Percentiles rank a stretch among this genome's conserved stretches.
These are phyloP conservation scores for Pyrrhia umbra DNA, from an alignment of 2,888 invertebrate species.

Conservation along the genomic window DNA sequence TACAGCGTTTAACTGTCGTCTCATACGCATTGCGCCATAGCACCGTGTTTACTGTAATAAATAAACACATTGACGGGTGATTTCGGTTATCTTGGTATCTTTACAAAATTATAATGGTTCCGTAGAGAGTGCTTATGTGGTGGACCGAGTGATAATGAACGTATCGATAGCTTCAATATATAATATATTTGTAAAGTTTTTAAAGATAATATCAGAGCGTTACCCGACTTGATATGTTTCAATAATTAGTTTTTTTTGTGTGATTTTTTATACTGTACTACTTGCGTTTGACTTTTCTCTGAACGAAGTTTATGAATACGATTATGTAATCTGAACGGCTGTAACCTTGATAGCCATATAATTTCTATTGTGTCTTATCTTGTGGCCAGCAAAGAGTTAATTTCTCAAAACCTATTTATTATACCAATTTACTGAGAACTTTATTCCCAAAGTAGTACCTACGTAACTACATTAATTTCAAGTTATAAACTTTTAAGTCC, in stretches of 20 bases:
- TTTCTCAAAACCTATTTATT: not conserved
- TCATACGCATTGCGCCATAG: constrained; percentile 26
- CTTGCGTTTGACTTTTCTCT: not conserved
- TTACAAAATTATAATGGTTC: constrained; percentile 3
- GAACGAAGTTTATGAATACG: not conserved
- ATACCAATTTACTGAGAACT: not conserved
- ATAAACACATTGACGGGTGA: constrained; percentile 36
- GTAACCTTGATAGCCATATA: not conserved
- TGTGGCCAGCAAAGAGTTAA: not conserved
- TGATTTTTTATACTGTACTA: not conserved
- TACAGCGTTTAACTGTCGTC: not conserved
- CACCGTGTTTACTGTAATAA: constrained; percentile 24
- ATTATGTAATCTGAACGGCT: not conserved
- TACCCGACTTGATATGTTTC: not conserved
- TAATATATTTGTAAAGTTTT: not conserved
- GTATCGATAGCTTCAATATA: not conserved
- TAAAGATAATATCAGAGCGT: not conserved
- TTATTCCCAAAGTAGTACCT: constrained; percentile 12
- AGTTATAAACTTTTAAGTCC: constrained; percentile 21
- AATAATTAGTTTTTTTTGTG: not conserved
- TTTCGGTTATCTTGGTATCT: constrained; percentile 32
- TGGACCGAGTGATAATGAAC: constrained; percentile 27
- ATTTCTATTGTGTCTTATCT: not conserved
- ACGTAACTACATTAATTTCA: constrained; percentile 4
- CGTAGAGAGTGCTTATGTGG: constrained; percentile 12